A percentile compares a stretch with the other conserved stretches of the same genome.
Conservation (phyloP, 2,888 invertebrate species). For the Chrysomela aeneicollis region DNA sequence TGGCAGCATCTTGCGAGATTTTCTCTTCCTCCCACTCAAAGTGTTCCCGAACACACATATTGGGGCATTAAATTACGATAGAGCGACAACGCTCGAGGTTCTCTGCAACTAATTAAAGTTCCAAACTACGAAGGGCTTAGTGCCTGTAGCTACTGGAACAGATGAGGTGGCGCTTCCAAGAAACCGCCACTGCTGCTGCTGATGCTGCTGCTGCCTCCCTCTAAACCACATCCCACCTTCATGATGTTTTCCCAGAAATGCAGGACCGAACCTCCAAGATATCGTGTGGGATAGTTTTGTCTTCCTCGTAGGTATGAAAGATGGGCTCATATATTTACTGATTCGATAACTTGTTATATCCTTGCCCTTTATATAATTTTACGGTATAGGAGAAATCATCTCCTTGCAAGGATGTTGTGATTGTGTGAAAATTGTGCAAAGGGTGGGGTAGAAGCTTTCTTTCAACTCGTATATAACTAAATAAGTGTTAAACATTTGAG, state of each 20-base stretch:
- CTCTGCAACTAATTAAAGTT: slow-evolving; percentile 63
- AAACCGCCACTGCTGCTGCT: slow-evolving; percentile 37
- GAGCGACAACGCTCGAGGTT: slow-evolving; percentile 56
- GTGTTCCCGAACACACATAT: slow-evolving; percentile 37
- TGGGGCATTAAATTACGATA: slow-evolving; percentile 56
- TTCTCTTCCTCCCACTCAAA: slow-evolving; percentile 26
- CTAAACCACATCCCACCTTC: slow-evolving; percentile 34
- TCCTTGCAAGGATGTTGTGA: too few relatives aligned
- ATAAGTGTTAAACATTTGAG: too few relatives aligned
- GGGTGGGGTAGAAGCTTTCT: too few relatives aligned
- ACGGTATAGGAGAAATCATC: too few relatives aligned
- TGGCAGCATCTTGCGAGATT: slow-evolving; percentile 23
- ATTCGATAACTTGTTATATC: too few relatives aligned
- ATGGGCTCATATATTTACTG: too few relatives aligned
- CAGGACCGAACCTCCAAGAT: neutral
- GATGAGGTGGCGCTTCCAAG: slow-evolving; percentile 41
- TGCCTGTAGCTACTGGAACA: slow-evolving; percentile 51
- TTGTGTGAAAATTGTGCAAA: too few relatives aligned
- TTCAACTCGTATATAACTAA: too few relatives aligned
- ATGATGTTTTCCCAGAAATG: slow-evolving; percentile 1
- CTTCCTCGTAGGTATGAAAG: too few relatives aligned
- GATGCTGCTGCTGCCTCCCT: slow-evolving; percentile 42
- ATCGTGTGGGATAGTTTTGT: too few relatives aligned
- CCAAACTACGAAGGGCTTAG: slow-evolving; percentile 61
- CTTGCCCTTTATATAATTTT: too few relatives aligned